phyloP scores from a whole-genome alignment of 2,888 invertebrate genomes.

The Mythimna loreyi region DNA sequence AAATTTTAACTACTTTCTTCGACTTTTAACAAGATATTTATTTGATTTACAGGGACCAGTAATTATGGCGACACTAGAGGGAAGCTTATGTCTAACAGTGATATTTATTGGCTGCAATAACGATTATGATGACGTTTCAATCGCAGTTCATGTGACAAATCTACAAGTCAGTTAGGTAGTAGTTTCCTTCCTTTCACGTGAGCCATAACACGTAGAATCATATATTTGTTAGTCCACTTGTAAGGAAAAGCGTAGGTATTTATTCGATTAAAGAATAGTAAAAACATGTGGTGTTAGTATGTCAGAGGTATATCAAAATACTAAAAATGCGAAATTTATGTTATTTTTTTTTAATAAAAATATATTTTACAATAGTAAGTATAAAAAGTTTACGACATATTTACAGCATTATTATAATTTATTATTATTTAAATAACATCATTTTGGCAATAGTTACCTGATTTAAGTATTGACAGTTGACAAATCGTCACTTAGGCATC shows the following conservation, averaged over 20 bases:
- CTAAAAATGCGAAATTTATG: conserved; percentile 4
- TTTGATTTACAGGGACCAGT: too few species aligned
- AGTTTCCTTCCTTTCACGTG: background rate
- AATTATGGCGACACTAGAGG: too few species aligned
- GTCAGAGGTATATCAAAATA: background rate
- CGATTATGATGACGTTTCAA: too few species aligned
- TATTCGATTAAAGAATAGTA: background rate
- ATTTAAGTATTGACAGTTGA: conserved; percentile 15
- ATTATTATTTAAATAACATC: conserved; percentile 40
- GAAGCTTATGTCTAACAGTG: too few species aligned
- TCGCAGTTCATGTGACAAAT: background rate
- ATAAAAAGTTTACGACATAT: conserved; percentile 37
- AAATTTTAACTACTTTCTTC: too few species aligned
- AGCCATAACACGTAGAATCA: background rate
- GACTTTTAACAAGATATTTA: too few species aligned
- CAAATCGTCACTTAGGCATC: conserved; percentile 9
- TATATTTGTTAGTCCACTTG: background rate
- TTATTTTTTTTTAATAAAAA: conserved; percentile 15
- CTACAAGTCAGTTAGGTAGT: background rate
- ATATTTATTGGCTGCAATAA: too few species aligned
- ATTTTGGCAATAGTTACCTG: conserved; percentile 39
- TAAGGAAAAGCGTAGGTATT: too few species aligned
- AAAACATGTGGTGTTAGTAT: background rate
- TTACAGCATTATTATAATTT: conserved; percentile 41
- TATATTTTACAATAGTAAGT: conserved; percentile 24